Conservation (phyloP, 2,113 vertebrate genomes). For the Campylomormyrus tamandua region DNA sequence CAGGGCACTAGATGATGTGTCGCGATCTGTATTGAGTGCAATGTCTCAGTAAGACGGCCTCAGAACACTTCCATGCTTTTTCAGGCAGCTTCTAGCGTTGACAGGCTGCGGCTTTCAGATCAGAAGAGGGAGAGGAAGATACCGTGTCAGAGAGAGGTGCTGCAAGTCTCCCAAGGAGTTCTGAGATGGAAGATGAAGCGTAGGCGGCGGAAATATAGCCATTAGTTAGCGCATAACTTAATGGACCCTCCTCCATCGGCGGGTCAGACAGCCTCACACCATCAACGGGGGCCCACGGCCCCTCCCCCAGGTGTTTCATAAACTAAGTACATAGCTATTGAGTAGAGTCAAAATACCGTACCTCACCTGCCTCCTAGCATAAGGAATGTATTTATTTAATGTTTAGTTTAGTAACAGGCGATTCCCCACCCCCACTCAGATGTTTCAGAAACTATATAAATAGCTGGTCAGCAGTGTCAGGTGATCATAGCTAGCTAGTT, state of each 20-base stretch:
- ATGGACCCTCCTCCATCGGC: not conserved
- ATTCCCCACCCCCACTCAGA: not conserved
- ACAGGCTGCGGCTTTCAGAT: not conserved
- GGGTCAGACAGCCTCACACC: not conserved
- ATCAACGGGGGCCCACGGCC: no score
- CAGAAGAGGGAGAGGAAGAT: not conserved
- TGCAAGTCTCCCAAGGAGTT: not conserved
- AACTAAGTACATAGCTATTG: not conserved
- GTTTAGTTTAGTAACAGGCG: not conserved
- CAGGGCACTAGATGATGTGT: not conserved
- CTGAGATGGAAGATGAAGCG: not conserved
- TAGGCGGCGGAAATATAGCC: not conserved
- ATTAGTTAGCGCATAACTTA: not conserved
- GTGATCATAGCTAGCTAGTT: not conserved
- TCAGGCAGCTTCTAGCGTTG: not conserved
- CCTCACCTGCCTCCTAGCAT: not conserved
- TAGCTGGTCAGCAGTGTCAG: not conserved
- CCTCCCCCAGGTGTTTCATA: not conserved
- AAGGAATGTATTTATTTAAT: not conserved
- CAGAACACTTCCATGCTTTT: not conserved
- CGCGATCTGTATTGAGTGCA: not conserved
- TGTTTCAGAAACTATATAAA: not conserved
- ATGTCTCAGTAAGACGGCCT: not conserved
- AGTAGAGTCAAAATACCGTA: not conserved
- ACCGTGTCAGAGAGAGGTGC: not conserved